Evolutionary conservation across 2,113 vertebrate genomes (phyloP).

Genomic region (Amphiprion ocellaris): DNA sequence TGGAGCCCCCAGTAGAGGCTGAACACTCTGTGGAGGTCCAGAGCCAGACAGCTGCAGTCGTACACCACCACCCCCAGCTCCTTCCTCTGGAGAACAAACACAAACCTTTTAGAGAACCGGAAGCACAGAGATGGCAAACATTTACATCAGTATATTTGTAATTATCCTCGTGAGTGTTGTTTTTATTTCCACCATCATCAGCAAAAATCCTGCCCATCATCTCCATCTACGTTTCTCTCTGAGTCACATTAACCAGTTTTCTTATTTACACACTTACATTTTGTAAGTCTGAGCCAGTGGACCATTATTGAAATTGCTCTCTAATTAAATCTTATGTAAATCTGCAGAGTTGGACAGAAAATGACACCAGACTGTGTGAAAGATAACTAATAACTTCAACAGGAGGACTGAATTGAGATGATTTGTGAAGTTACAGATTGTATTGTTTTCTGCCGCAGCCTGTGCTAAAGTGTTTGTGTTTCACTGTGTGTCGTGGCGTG

Average conservation of each 20-base stretch:
- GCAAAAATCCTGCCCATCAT: background rate
- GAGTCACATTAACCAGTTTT: background rate
- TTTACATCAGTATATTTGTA: background rate
- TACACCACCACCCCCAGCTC: slow-evolving; percentile 94
- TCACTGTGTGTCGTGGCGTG: slow-evolving; percentile 15
- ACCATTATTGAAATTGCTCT: too few relatives aligned
- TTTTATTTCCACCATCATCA: background rate
- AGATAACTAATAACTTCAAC: too few relatives aligned
- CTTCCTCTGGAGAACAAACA: slow-evolving; percentile 88
- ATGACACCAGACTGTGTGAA: too few relatives aligned
- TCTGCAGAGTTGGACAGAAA: background rate
- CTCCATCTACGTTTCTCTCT: background rate
- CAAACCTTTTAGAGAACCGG: background rate
- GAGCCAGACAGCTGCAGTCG: slow-evolving; percentile 95
- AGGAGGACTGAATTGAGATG: too few relatives aligned
- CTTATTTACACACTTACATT: background rate
- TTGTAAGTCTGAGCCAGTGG: too few relatives aligned
- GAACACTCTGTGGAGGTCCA: slow-evolving; percentile 95
- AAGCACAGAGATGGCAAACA: background rate
- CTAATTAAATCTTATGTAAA: background rate
- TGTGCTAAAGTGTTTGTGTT: background rate
- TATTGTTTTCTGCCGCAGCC: background rate
- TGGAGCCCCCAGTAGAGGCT: slow-evolving; percentile 89
- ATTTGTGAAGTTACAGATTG: background rate
- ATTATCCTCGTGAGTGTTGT: background rate